Evolutionary conservation across 1,140 invertebrate species (phyloP).

Genomic region (Nixonia krombeini): DNA sequence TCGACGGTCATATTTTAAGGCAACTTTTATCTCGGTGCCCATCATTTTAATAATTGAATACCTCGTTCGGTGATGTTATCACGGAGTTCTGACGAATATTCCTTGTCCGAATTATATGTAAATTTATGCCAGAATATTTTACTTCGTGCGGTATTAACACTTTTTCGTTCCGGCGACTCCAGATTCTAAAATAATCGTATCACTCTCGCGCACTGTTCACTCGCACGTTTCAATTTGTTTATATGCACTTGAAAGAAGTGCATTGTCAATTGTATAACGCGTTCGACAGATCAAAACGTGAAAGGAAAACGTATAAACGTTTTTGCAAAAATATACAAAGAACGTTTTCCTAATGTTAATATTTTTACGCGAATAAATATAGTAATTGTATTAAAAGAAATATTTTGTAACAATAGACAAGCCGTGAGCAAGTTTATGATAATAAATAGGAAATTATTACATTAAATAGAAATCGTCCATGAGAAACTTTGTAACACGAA

Average conservation of each 20-base stretch:
- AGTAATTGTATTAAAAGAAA: too few species aligned
- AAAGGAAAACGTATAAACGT: too few species aligned
- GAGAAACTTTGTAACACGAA: too few species aligned
- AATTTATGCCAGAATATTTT: constrained; percentile 51
- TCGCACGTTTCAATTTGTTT: background rate
- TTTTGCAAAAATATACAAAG: too few species aligned
- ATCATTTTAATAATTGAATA: constrained; percentile 53
- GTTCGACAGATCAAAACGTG: too few species aligned
- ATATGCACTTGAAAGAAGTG: background rate
- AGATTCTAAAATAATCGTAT: constrained; percentile 33
- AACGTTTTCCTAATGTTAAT: background rate
- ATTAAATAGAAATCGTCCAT: too few species aligned
- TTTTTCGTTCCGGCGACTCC: constrained; percentile 32
- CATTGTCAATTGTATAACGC: too few species aligned
- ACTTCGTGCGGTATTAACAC: constrained; percentile 51
- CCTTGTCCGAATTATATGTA: constrained; percentile 41
- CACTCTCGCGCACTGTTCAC: background rate
- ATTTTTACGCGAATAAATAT: too few species aligned
- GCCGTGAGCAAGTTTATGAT: too few species aligned
- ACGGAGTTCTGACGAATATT: constrained; percentile 49
- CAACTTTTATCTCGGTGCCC: constrained; percentile 42
- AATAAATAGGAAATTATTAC: too few species aligned
- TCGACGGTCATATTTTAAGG: constrained; percentile 41
- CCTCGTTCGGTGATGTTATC: constrained; percentile 43
- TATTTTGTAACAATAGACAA: too few species aligned